Conservation (phyloP, 2,888 invertebrate species). For the Eutolmus rufibarbis region DNA sequence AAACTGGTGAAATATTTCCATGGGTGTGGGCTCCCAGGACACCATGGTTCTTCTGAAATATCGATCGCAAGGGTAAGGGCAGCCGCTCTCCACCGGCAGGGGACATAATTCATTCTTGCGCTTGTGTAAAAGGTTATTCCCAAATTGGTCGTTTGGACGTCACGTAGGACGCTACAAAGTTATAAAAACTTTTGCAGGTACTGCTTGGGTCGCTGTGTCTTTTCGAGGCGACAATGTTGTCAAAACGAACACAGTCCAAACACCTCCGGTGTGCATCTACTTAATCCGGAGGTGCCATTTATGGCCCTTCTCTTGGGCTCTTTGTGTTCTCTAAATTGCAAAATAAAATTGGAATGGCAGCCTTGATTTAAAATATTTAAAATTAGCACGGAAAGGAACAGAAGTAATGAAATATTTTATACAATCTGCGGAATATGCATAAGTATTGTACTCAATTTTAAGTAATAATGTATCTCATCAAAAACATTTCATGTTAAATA, state of each 20-base stretch:
- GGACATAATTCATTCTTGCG: slow-evolving; percentile 45
- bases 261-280: background rate
- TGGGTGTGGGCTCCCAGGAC: slow-evolving; percentile 2
- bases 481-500: too few relatives aligned
- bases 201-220: background rate
- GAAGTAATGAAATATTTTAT: background rate
- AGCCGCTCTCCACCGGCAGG: background rate
- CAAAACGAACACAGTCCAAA: background rate
- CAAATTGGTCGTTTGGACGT: slow-evolving; percentile 48
- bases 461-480: too few relatives aligned
- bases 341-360: background rate
- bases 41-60: slow-evolving; percentile 40
- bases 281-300: slow-evolving; percentile 14
- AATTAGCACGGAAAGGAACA: background rate
- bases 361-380: background rate
- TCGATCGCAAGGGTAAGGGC: slow-evolving; percentile 38
- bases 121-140: slow-evolving; percentile 47
- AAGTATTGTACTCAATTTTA: too few relatives aligned
- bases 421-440: background rate
- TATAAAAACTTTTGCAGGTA: slow-evolving; percentile 43
- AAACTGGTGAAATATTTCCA: slow-evolving; percentile 10
- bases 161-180: slow-evolving; percentile 46
- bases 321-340: background rate
- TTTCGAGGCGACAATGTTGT: slow-evolving; percentile 3
- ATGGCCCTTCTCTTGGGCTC: background rate